Conservation (phyloP, 2,797 vertebrate species). For the Lindbergichthys nudifrons region DNA sequence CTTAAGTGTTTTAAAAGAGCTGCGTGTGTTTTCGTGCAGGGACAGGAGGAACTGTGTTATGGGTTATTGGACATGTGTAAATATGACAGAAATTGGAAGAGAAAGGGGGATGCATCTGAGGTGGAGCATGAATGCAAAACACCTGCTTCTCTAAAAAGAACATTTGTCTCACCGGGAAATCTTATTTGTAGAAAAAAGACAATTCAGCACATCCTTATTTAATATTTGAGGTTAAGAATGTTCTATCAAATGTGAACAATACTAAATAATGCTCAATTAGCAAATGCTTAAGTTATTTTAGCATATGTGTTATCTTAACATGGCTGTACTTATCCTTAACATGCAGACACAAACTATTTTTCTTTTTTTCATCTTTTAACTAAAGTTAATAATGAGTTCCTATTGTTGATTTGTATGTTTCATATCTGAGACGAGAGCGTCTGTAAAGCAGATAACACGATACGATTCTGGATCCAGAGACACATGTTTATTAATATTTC, state of each 20-base stretch:
- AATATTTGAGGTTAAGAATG: slow-evolving; percentile 10
- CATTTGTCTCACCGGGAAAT: slow-evolving; percentile 22
- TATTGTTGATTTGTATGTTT: slow-evolving; percentile 39
- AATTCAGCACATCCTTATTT: slow-evolving; percentile 33
- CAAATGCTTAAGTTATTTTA: slow-evolving; percentile 3
- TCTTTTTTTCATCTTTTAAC: slow-evolving; percentile 1
- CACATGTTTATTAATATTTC: slow-evolving; percentile 59
- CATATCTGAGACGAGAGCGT: slow-evolving; percentile 14
- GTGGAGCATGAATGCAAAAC: slow-evolving; percentile 22
- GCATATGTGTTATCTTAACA: slow-evolving; percentile 21
- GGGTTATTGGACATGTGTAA: slow-evolving; percentile 48
- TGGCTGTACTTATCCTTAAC: neutral
- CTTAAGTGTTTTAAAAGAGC: slow-evolving; percentile 53
- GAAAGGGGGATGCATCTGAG: slow-evolving; percentile 34
- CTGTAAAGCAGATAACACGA: slow-evolving; percentile 34
- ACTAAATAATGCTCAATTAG: slow-evolving; percentile 8
- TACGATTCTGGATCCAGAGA: slow-evolving; percentile 35
- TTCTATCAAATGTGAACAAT: slow-evolving; percentile 28
- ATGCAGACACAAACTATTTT: slow-evolving; percentile 9
- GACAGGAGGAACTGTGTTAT: slow-evolving; percentile 17
- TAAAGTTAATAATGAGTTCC: slow-evolving; percentile 9
- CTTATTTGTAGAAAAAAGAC: slow-evolving; percentile 19
- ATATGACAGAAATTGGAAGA: slow-evolving; percentile 40
- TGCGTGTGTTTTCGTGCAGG: slow-evolving; percentile 40
- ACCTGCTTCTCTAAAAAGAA: slow-evolving; percentile 38